These are phyloP conservation scores for Notothenia rossii DNA, from an alignment of 2,113 vertebrate genomes.

Conservation along the genomic window DNA sequence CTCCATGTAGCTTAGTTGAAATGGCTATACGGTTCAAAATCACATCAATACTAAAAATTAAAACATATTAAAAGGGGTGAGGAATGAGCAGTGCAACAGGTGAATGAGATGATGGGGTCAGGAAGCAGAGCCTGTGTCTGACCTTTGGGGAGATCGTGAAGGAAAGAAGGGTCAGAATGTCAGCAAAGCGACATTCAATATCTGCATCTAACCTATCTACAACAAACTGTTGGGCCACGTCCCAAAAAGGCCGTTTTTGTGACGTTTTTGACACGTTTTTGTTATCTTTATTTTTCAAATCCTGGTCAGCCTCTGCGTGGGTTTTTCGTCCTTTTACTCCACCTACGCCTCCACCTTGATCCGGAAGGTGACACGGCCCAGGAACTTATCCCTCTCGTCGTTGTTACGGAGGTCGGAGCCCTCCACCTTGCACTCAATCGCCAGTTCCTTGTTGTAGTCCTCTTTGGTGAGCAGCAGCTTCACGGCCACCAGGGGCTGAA, in stretches of 20 bases:
- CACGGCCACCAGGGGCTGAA: conserved; percentile 95
- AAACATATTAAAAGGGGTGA: conserved; percentile 15
- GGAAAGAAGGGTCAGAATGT: conserved; percentile 75
- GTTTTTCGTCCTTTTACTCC: conserved; percentile 79
- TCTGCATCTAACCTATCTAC: conserved; percentile 21
- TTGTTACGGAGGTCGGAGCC: conserved; percentile 90
- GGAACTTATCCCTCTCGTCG: conserved; percentile 95
- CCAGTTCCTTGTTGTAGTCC: conserved; percentile 86
- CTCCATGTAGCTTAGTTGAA: conserved; percentile 66
- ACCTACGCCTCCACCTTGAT: conserved; percentile 87
- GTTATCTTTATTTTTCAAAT: conserved; percentile 37
- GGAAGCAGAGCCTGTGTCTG: conserved; percentile 59
- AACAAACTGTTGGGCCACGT: conserved; percentile 6
- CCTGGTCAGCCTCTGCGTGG: conserved; percentile 67
- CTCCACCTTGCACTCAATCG: conserved; percentile 91
- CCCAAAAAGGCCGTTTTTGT: conserved; percentile 52
- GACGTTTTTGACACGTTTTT: conserved; percentile 68
- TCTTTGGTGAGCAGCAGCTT: conserved; percentile 86
- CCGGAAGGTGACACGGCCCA: conserved; percentile 93
- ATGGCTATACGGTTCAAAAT: conserved; percentile 67
- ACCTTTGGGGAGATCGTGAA: conserved; percentile 60
- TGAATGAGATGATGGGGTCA: conserved; percentile 34
- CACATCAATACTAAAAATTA: conserved; percentile 53
- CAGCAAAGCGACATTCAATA: conserved; percentile 66
- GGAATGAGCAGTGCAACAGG: conserved; percentile 61